phyloP scores from a whole-genome alignment of 2,113 vertebrate species.

The Mesitornis unicolor region DNA sequence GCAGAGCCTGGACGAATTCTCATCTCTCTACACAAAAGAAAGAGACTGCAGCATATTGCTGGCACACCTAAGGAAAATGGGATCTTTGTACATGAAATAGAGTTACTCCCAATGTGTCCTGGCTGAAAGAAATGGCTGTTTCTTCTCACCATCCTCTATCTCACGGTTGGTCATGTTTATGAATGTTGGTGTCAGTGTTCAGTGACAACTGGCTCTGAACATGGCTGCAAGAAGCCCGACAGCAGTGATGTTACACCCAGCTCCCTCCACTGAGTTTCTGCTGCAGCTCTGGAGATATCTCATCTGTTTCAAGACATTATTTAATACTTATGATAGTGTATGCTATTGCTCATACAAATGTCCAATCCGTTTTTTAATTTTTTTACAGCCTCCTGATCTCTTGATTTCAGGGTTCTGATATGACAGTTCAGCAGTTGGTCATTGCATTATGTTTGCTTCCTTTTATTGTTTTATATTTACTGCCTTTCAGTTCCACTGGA shows the following conservation, averaged over 20 bases:
- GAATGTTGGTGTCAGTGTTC: not conserved
- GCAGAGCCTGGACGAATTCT: not conserved
- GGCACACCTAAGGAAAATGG: not conserved
- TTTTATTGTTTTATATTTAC: not conserved
- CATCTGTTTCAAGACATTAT: not conserved
- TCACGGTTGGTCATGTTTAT: not conserved
- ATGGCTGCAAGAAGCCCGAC: not conserved
- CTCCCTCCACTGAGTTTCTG: not conserved
- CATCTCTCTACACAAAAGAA: not conserved
- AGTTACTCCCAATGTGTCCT: not conserved
- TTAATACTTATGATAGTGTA: not conserved
- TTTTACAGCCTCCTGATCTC: not conserved
- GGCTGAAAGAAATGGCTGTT: not conserved
- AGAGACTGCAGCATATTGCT: not conserved
- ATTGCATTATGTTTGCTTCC: not conserved
- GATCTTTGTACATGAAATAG: not conserved
- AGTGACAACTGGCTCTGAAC: not conserved
- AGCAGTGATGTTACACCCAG: fast-evolving
- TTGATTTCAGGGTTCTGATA: not conserved
- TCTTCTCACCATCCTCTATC: not conserved
- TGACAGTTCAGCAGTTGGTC: not conserved
- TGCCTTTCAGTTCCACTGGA: not conserved
- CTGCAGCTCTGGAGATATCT: not conserved
- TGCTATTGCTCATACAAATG: not conserved
- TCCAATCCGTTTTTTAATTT: not conserved